Evolutionary conservation across 2,113 vertebrate species (phyloP).

Genomic region (Eleginops maclovinus): DNA sequence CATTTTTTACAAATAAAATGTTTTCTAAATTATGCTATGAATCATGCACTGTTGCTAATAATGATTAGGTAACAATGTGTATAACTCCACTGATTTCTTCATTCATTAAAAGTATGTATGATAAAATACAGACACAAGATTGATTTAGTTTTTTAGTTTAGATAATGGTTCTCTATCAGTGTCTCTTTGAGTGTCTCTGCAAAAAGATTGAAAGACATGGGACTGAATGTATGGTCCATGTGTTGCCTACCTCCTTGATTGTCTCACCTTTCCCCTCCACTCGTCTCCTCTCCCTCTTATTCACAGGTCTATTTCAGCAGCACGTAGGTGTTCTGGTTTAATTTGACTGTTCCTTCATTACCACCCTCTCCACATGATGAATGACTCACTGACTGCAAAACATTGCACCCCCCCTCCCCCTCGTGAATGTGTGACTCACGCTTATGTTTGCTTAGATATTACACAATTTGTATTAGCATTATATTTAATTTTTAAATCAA

Average conservation of each 20-base stretch:
- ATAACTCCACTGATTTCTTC: background rate
- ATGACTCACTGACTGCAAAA: conserved; percentile 67
- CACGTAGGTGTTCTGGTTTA: conserved; percentile 67
- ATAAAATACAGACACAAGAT: background rate
- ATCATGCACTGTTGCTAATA: too few relatives aligned
- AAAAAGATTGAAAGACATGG: background rate
- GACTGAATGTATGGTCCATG: background rate
- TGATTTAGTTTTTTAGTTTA: background rate
- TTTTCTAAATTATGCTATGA: too few relatives aligned
- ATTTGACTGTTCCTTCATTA: conserved; percentile 60
- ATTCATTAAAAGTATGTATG: background rate
- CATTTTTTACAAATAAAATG: too few relatives aligned
- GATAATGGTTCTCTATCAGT: conserved; percentile 2
- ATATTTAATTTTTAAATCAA: too few relatives aligned
- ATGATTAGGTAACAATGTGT: too few relatives aligned
- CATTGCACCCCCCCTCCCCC: conserved; percentile 14
- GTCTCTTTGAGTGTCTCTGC: conserved; percentile 9
- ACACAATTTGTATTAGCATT: too few relatives aligned
- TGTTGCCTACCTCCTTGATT: background rate
- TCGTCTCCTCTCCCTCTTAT: conserved; percentile 23
- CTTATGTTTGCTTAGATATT: too few relatives aligned
- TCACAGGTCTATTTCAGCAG: conserved; percentile 61
- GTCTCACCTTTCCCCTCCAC: conserved; percentile 7
- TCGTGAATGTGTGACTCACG: too few relatives aligned
- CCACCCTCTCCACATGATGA: conserved; percentile 51